Base-by-base conservation (phyloP, 2,113 vertebrate genomes). In the Pyrgilauda ruficollis region DNA sequence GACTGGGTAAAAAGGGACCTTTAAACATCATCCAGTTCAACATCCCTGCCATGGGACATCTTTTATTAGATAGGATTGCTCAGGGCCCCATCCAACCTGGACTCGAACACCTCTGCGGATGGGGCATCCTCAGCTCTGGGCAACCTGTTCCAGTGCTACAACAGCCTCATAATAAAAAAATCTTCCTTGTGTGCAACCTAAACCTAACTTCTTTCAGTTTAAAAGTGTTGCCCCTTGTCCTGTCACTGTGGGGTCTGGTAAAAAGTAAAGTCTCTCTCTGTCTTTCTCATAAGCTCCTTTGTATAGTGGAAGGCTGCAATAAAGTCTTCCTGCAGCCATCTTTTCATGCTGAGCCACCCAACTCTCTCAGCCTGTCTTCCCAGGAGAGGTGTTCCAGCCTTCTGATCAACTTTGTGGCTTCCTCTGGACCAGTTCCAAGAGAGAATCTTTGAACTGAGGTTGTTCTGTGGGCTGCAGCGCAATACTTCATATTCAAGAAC, bases 21-120 rank as follows among this genome's bases (percentile, higher is more conserved):
- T 90, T 63, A 47, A 67, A 76, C 15, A 30, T 74, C 70, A 41
- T 18, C 35, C 50, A 44, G 13, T 59, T 28, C 35, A 66, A 21
- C 1, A 1, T 0, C 14, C 5, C 13, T 52, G 47, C 11, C 44
- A 9, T 53, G 27, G n/a, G 47, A 47, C 14, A 30, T 21, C 27
- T 67, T 73, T 26, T 59, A 49, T 11, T 22, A 39, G 31, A 49
- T 4, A 18, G 24, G 7, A 8, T 50, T 89, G 9, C 35, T 64
- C 31, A 41, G 52, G 61, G 9, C 1, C 19, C 14, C 2, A 20
- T 50, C 21, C 39, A 91, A 1, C 16, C 55, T 46, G 39, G 15
- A 26, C 31, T 55, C 2, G 2, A 68, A 27, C 18, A 19, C 17
- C 44, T 23, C 31, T 1, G 1, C 31, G 26, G 8, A 33, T 28